A percentile compares a stretch with the other conserved stretches of the same genome.
Evolutionary conservation across 1,140 invertebrate species (phyloP).

Genomic region (Nasonia giraulti): DNA sequence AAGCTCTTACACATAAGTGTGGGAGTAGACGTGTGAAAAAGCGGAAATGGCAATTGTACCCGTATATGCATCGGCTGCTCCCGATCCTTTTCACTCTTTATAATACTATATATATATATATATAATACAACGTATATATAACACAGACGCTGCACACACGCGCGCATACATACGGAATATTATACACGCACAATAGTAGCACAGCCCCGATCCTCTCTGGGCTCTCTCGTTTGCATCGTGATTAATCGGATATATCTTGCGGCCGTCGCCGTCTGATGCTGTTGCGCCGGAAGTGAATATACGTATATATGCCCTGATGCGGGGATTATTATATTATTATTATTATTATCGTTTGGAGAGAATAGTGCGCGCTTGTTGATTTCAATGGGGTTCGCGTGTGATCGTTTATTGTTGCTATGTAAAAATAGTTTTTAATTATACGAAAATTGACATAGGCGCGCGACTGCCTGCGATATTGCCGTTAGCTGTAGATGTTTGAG

Average conservation of each 20-base stretch:
- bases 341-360: too few relatives aligned
- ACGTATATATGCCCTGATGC: too few relatives aligned
- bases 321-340: too few relatives aligned
- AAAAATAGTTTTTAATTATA: too few relatives aligned
- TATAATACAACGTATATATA: not conserved
- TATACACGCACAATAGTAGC: not conserved
- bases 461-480: too few relatives aligned
- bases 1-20: not conserved
- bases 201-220: not conserved
- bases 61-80: constrained; percentile 25
- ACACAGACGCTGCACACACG: not conserved
- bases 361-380: too few relatives aligned
- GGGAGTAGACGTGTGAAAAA: constrained; percentile 25
- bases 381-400: too few relatives aligned
- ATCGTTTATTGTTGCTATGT: too few relatives aligned
- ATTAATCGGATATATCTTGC: constrained; percentile 30
- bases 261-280: not conserved
- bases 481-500: not conserved
- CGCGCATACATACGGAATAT: not conserved
- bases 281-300: not conserved
- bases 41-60: constrained; percentile 43
- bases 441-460: too few relatives aligned
- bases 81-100: constrained; percentile 1
- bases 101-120: not conserved
- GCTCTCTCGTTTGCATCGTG: not conserved